Conservation (phyloP, 2,797 vertebrate genomes). For the Microtus agrestis region DNA sequence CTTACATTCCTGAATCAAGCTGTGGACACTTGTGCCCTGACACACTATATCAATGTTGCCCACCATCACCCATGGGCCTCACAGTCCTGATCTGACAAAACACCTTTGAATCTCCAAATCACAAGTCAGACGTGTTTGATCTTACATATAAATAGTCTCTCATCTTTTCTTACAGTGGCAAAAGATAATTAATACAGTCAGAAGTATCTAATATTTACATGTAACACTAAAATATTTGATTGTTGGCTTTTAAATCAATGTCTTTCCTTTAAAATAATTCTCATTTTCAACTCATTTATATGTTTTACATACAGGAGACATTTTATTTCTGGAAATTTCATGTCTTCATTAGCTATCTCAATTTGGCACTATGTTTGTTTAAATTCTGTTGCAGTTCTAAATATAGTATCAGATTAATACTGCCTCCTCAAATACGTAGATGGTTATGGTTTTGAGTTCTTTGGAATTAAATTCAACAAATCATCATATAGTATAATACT, state of each 20-base stretch:
- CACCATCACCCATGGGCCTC: neutral
- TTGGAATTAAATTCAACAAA: neutral
- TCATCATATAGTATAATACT: neutral
- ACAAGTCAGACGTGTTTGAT: neutral
- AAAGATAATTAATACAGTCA: neutral
- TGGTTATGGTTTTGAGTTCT: neutral
- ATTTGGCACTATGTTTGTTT: neutral
- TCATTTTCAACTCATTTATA: neutral
- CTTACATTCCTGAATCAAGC: neutral
- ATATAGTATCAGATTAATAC: neutral
- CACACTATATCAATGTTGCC: neutral
- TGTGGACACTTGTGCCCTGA: neutral
- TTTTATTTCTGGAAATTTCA: neutral
- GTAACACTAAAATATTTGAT: neutral
- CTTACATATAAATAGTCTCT: neutral
- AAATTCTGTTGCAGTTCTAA: constrained; percentile 9
- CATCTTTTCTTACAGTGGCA: neutral
- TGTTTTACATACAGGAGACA: neutral
- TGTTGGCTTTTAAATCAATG: neutral
- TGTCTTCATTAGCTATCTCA: neutral
- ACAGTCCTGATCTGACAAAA: neutral
- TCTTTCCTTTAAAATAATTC: constrained; percentile 2
- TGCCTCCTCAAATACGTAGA: neutral
- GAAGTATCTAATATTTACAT: neutral
- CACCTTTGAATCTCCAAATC: neutral